Percentiles rank a stretch among this genome's conserved stretches.
These are phyloP conservation scores for Zoanthus gigantus DNA, from an alignment of 92 coral and sea anemone species.

Conservation along the genomic window DNA sequence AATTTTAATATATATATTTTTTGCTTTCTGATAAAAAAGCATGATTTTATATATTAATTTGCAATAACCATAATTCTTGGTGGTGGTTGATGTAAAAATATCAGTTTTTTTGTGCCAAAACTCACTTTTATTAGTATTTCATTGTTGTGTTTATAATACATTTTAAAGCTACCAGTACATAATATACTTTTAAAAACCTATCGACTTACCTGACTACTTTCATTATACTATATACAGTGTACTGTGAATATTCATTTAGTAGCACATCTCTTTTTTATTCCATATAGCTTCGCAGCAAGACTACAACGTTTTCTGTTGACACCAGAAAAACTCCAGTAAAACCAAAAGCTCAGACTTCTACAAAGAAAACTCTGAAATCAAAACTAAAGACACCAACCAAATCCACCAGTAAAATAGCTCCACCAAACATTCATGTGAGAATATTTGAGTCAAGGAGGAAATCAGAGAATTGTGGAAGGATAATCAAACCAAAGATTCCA, in stretches of 20 bases:
- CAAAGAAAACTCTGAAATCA: conserved; percentile 30
- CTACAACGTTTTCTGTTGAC: conserved; percentile 68
- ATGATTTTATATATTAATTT: too few species aligned
- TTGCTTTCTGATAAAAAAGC: too few species aligned
- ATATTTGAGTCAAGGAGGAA: conserved; percentile 26
- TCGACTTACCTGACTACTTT: too few species aligned
- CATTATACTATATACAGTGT: too few species aligned
- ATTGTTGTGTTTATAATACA: too few species aligned
- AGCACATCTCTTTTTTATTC: neutral
- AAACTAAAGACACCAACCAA: conserved; percentile 1
- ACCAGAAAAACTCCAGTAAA: conserved; percentile 46
- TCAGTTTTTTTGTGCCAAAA: too few species aligned
- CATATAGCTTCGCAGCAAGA: conserved; percentile 9
- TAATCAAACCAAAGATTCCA: conserved; percentile 59
- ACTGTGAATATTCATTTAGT: neutral
- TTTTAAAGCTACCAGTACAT: too few species aligned
- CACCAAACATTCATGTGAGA: conserved; percentile 68
- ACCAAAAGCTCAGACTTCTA: conserved; percentile 25
- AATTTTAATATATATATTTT: too few species aligned
- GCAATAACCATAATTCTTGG: too few species aligned
- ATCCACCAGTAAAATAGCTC: conserved; percentile 52
- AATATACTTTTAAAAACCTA: too few species aligned
- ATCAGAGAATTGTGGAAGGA: neutral
- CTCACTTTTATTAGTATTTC: too few species aligned
- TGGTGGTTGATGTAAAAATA: too few species aligned